Percentiles rank a stretch among this genome's conserved stretches.
Evolutionary conservation across 2,888 invertebrate species (phyloP).

Genomic region (Amblyjoppa fuscipennis): DNA sequence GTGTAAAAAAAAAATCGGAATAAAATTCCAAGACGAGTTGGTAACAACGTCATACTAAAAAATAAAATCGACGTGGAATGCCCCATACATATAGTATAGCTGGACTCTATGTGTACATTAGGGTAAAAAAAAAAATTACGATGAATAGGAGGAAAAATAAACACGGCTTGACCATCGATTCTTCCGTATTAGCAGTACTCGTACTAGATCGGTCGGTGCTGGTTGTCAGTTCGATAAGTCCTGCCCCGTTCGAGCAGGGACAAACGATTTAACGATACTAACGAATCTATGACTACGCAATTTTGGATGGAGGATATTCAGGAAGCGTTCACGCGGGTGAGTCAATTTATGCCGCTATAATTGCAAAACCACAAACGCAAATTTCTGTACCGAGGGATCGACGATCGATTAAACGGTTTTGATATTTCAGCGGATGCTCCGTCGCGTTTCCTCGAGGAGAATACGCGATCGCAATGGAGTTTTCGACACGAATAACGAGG

Average conservation of each 20-base stretch:
- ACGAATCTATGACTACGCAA: conserved; percentile 25
- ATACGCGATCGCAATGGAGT: conserved; percentile 32
- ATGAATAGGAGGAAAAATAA: too few relatives aligned
- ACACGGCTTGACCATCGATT: too few relatives aligned
- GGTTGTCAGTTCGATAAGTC: conserved; percentile 6
- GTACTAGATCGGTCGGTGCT: conserved; percentile 19
- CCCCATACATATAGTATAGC: too few relatives aligned
- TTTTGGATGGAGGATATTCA: conserved; percentile 49
- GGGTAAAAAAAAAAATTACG: too few relatives aligned
- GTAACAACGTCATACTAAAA: too few relatives aligned
- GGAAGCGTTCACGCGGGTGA: conserved; percentile 57
- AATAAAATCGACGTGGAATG: too few relatives aligned
- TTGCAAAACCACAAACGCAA: not conserved
- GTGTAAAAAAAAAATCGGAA: too few relatives aligned
- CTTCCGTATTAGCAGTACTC: not conserved
- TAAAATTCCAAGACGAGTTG: too few relatives aligned
- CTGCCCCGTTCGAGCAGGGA: not conserved
- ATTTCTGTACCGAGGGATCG: not conserved
- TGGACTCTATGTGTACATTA: too few relatives aligned
- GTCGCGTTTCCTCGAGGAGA: conserved; percentile 53
- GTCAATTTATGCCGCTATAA: conserved; percentile 35
- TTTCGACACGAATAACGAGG: conserved; percentile 33
- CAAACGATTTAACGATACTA: not conserved
- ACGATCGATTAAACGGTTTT: not conserved
- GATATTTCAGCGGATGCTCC: conserved; percentile 62